Evolutionary conservation across 2,888 invertebrate species (phyloP).

Genomic region (Pachymerium ferrugineum): DNA sequence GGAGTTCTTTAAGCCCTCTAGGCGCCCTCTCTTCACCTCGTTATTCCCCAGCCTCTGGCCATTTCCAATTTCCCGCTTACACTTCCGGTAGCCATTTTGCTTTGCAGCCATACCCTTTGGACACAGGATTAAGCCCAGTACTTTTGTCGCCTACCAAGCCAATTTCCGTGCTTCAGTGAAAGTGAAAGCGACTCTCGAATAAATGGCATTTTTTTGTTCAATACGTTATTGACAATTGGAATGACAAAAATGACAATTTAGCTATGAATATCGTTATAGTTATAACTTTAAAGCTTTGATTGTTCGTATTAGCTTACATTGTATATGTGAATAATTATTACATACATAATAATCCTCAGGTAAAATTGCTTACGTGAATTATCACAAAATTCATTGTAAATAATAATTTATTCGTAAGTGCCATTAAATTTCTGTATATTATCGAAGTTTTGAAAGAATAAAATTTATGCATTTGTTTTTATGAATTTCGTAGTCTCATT

Average conservation of each 20-base stretch:
- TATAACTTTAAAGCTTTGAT: too few relatives aligned
- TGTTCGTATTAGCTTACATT: too few relatives aligned
- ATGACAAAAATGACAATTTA: not conserved
- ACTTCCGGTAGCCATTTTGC: constrained; percentile 21
- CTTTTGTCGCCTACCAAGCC: constrained; percentile 40
- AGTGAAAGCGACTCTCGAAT: not conserved
- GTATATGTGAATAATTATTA: too few relatives aligned
- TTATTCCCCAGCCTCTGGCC: constrained; percentile 33
- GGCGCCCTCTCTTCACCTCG: constrained; percentile 25
- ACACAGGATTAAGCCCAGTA: not conserved
- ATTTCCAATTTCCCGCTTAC: constrained; percentile 41
- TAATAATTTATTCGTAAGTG: too few relatives aligned
- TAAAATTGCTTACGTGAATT: too few relatives aligned
- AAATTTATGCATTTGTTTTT: too few relatives aligned
- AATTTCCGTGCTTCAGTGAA: constrained; percentile 40
- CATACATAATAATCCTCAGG: too few relatives aligned
- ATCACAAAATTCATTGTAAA: too few relatives aligned
- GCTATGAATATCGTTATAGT: too few relatives aligned
- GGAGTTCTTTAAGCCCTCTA: constrained; percentile 45
- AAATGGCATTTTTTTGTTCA: not conserved
- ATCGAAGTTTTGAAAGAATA: too few relatives aligned
- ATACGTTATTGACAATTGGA: not conserved
- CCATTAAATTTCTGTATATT: too few relatives aligned
- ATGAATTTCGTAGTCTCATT: too few relatives aligned
- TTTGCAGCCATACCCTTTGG: constrained; percentile 17